A percentile compares a stretch with the other conserved stretches of the same genome.
Conservation (phyloP, 2,113 vertebrate genomes). For the Rhabdornis inornatus region DNA sequence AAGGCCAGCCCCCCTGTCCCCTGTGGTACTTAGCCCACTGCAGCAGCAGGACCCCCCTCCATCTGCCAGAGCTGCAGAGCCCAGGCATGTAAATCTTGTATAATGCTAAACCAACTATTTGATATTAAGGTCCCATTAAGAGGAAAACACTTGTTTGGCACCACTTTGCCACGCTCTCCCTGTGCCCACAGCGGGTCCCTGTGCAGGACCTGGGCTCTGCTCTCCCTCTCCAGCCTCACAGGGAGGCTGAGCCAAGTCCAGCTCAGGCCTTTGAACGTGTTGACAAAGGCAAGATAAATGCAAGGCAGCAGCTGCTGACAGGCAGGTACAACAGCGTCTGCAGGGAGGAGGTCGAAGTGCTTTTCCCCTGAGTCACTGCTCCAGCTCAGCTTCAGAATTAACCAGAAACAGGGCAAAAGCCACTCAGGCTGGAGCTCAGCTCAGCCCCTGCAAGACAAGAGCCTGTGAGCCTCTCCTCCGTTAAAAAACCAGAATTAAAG, state of each 20-base stretch:
- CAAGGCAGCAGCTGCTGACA: not conserved
- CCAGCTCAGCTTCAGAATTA: not conserved
- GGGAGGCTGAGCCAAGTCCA: not conserved
- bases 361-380: constrained; percentile 13
- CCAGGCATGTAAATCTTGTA: accelerated
- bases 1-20: not conserved
- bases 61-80: not conserved
- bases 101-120: not conserved
- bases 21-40: not conserved
- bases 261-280: not conserved
- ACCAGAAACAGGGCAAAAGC: not conserved
- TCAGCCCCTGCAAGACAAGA: not conserved
- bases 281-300: constrained; percentile 34
- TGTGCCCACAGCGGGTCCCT: accelerated
- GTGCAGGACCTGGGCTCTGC: accelerated
- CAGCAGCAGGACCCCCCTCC: not conserved
- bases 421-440: not conserved
- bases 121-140: not conserved
- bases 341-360: constrained; percentile 10
- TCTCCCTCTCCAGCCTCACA: not conserved
- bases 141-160: not conserved
- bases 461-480: not conserved
- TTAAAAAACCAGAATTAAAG: not conserved
- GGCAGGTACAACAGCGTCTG: not conserved
- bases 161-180: not conserved